Percentiles rank a stretch among this genome's conserved stretches.
Conservation (phyloP, 2,888 invertebrate genomes). For the Hirtodrosophila histrioides region DNA sequence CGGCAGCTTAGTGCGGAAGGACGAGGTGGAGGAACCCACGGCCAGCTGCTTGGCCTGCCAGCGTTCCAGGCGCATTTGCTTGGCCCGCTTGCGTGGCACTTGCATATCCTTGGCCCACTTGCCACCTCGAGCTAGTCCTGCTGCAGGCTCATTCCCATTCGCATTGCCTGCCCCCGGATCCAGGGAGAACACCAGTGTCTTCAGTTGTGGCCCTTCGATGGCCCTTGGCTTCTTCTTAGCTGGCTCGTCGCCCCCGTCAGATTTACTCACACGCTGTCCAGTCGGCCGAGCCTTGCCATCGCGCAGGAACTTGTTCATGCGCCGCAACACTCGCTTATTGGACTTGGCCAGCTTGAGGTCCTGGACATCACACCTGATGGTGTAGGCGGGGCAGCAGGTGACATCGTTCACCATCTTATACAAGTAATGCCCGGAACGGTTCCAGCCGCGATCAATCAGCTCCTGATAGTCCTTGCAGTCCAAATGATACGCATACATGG, state of each 20-base stretch:
- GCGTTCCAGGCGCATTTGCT: slow-evolving; percentile 90
- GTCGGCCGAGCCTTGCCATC: slow-evolving; percentile 83
- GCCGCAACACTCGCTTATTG: slow-evolving; percentile 96
- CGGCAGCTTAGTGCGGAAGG: slow-evolving; percentile 59
- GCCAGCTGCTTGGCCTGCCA: slow-evolving; percentile 87
- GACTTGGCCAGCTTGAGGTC: slow-evolving; percentile 94
- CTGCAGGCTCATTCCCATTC: slow-evolving; percentile 45
- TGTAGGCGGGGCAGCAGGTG: slow-evolving; percentile 98
- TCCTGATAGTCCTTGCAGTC: slow-evolving; percentile 94
- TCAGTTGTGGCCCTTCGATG: slow-evolving; percentile 58
- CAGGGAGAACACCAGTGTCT: slow-evolving; percentile 18
- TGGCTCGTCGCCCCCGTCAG: slow-evolving; percentile 39
- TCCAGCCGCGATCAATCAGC: slow-evolving; percentile 97
- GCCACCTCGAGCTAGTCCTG: too few relatives aligned
- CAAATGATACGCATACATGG: slow-evolving; percentile 94
- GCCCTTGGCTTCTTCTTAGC: slow-evolving; percentile 66
- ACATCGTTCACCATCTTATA: slow-evolving; percentile 96
- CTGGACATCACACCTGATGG: slow-evolving; percentile 94
- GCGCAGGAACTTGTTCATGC: slow-evolving; percentile 90
- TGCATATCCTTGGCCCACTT: slow-evolving; percentile 1
- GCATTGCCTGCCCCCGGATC: not conserved
- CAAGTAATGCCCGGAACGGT: slow-evolving; percentile 97
- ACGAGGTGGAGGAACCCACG: slow-evolving; percentile 85
- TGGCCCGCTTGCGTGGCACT: slow-evolving; percentile 91
- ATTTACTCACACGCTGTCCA: too few relatives aligned